Conservation (phyloP, 2,797 vertebrate genomes). For the Tokudaia tokunoshimensis region DNA sequence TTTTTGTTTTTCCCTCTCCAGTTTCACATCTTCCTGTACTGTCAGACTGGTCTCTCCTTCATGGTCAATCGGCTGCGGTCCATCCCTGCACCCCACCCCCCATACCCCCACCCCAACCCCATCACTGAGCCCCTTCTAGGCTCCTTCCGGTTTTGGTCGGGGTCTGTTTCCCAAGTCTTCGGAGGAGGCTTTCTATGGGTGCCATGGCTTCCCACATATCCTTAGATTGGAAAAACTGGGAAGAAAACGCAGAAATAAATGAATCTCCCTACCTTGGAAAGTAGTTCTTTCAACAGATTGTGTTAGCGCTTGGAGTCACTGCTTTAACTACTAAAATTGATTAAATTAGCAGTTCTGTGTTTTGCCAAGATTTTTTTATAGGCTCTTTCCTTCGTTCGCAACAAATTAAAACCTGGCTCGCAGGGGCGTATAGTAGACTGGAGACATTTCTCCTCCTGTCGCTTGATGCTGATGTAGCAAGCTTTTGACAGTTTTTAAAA, state of each 20-base stretch:
- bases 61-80: neutral
- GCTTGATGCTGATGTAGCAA: constrained; percentile 78
- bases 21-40: neutral
- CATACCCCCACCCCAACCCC: neutral
- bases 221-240: constrained; percentile 78
- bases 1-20: neutral
- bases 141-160: neutral
- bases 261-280: constrained; percentile 84
- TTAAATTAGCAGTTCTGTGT: constrained; percentile 85
- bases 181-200: constrained; percentile 13
- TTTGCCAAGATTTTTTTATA: constrained; percentile 86
- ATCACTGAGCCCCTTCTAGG: neutral
- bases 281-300: constrained; percentile 83
- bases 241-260: constrained; percentile 82
- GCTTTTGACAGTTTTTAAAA: constrained; percentile 81
- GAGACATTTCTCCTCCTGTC: constrained; percentile 82
- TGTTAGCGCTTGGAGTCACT: constrained; percentile 81
- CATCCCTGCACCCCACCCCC: neutral
- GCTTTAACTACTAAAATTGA: constrained; percentile 84
- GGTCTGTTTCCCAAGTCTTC: neutral
- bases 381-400: constrained; percentile 69
- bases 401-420: constrained; percentile 84
- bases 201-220: constrained; percentile 61
- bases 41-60: neutral
- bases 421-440: constrained; percentile 77